These are phyloP conservation scores for Plectropomus leopardus DNA, from an alignment of 2,113 vertebrate genomes.

Conservation along the genomic window DNA sequence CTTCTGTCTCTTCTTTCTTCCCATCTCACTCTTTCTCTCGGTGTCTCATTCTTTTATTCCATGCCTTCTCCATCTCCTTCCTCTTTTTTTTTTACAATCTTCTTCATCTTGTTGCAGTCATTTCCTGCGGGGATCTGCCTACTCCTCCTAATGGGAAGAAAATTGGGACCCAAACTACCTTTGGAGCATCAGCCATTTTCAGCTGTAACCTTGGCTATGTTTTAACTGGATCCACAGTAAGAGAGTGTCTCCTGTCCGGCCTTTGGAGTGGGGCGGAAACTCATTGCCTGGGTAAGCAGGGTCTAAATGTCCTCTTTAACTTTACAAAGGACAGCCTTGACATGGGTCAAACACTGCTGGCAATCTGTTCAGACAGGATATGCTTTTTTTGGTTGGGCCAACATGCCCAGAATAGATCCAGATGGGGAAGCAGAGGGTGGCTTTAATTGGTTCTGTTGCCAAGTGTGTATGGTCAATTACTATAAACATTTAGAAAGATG, in stretches of 20 bases:
- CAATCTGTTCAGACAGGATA: slow-evolving; percentile 5
- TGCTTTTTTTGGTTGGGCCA: slow-evolving; percentile 9
- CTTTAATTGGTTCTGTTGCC: slow-evolving; percentile 47
- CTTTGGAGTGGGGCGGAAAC: slow-evolving; percentile 96
- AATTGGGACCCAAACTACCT: slow-evolving; percentile 95
- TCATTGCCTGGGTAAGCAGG: slow-evolving; percentile 91
- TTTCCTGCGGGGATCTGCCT: slow-evolving; percentile 94
- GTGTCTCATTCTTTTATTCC: slow-evolving; percentile 16
- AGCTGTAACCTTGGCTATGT: slow-evolving; percentile 94
- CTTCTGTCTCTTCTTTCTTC: slow-evolving; percentile 57
- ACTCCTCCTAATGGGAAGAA: slow-evolving; percentile 96
- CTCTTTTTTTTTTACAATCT: slow-evolving; percentile 10
- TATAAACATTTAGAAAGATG: slow-evolving; percentile 32
- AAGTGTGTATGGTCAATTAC: slow-evolving; percentile 30
- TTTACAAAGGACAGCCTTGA: slow-evolving; percentile 27
- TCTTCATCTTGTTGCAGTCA: slow-evolving; percentile 86
- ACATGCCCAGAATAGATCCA: slow-evolving; percentile 40
- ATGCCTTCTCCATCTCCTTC: slow-evolving; percentile 8
- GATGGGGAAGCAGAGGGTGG: slow-evolving; percentile 49
- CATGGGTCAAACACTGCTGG: slow-evolving; percentile 26
- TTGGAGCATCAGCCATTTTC: slow-evolving; percentile 96
- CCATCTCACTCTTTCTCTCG: slow-evolving; percentile 31
- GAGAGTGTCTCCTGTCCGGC: slow-evolving; percentile 95
- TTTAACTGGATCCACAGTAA: slow-evolving; percentile 91
- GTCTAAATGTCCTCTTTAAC: slow-evolving; percentile 50